Evolutionary conservation across 2,113 vertebrate genomes (phyloP).

Genomic region (Accipiter virgatus): DNA sequence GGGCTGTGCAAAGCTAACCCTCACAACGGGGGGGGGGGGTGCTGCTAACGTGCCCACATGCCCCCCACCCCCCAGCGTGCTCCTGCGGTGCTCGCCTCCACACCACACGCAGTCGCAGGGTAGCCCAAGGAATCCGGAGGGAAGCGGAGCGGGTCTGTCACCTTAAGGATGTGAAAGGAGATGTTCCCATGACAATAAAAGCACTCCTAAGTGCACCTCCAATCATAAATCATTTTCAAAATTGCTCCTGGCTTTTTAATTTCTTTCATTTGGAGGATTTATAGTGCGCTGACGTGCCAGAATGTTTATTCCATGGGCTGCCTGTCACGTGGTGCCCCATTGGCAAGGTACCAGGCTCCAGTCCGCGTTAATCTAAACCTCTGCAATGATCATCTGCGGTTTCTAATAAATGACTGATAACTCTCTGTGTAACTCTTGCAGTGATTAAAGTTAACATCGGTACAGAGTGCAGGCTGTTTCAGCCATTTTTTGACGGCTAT

Average conservation of each 20-base stretch:
- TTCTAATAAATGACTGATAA: constrained; percentile 44
- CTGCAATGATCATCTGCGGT: background rate
- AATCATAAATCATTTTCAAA: constrained; percentile 63
- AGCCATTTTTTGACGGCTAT: constrained; percentile 35
- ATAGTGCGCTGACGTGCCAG: background rate
- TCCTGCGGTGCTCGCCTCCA: background rate
- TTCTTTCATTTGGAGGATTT: constrained; percentile 65
- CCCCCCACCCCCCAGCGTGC: background rate
- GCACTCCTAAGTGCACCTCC: constrained; percentile 52
- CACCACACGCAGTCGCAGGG: background rate
- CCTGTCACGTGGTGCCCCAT: background rate
- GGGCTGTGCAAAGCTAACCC: background rate
- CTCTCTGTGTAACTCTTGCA: background rate
- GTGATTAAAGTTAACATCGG: constrained; percentile 24
- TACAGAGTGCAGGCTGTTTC: constrained; percentile 4
- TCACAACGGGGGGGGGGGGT: background rate
- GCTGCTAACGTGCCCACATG: background rate
- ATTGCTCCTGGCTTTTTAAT: constrained; percentile 66
- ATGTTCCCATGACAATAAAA: constrained; percentile 61
- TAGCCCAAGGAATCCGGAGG: background rate
- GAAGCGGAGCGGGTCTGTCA: constrained; percentile 29
- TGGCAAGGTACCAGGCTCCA: constrained; percentile 4
- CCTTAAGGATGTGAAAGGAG: constrained; percentile 57
- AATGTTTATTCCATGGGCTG: constrained; percentile 51
- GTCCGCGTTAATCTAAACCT: background rate